Percentiles rank a stretch among this genome's conserved stretches.
phyloP scores from a whole-genome alignment of 2,888 invertebrate species.

The Pteria penguin region DNA sequence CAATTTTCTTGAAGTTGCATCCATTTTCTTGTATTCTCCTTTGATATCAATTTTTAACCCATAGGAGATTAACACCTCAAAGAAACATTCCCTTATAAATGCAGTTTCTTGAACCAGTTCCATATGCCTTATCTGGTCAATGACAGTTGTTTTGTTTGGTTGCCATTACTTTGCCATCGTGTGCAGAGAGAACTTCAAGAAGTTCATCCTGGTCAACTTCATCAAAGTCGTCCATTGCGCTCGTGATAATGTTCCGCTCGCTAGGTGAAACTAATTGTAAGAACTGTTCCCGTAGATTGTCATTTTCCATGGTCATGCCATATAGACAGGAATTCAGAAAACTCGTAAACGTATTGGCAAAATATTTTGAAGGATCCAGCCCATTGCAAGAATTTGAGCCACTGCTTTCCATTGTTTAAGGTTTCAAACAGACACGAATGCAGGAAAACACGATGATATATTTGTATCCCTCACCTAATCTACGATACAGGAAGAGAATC shows the following conservation, averaged over 20 bases:
- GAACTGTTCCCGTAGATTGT: neutral
- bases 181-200: neutral
- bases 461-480: no score
- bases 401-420: neutral
- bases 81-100: constrained; percentile 6
- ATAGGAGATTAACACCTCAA: constrained; percentile 5
- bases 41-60: neutral
- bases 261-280: neutral
- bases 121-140: neutral
- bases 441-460: no score
- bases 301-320: neutral
- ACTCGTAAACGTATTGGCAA: neutral
- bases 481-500: no score
- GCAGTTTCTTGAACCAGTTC: constrained; percentile 7
- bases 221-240: neutral
- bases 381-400: neutral
- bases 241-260: neutral
- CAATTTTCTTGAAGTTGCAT: neutral
- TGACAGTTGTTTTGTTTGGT: neutral
- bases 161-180: constrained; percentile 2
- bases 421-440: no score
- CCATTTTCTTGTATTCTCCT: neutral
- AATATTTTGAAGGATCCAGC: neutral
- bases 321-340: no score
- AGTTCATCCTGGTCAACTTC: constrained; percentile 1